These are phyloP conservation scores for Halisarca cf. caerulea DNA, from an alignment of 37 sponge, comb jelly and placozoan genomes.

Conservation along the genomic window DNA sequence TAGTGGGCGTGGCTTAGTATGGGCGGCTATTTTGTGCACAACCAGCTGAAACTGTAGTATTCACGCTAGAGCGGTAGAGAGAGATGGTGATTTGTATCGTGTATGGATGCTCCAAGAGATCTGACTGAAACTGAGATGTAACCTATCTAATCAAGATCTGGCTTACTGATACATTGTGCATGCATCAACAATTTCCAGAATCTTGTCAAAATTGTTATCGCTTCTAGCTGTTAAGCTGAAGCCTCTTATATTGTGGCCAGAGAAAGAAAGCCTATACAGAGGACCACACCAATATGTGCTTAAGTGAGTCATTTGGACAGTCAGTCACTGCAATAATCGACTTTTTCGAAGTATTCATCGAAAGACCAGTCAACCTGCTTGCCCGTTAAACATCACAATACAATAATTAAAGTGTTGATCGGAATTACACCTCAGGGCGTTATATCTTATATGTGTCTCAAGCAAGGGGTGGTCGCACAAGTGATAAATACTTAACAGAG, in stretches of 20 bases:
- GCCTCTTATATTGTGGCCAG: constrained; percentile 66
- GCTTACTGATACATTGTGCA: constrained; percentile 58
- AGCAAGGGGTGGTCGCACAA: constrained; percentile 57
- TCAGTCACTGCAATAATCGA: constrained; percentile 61
- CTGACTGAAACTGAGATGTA: constrained; percentile 46
- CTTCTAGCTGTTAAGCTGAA: constrained; percentile 24
- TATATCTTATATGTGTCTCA: constrained; percentile 57
- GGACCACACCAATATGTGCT: constrained; percentile 63
- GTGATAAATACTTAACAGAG: constrained; percentile 74
- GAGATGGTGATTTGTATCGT: background rate
- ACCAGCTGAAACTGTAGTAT: background rate
- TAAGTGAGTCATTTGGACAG: constrained; percentile 36
- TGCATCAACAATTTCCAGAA: constrained; percentile 38
- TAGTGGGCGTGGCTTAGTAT: no score
- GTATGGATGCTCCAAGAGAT: constrained; percentile 7
- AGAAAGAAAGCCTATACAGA: constrained; percentile 41
- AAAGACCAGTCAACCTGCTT: constrained; percentile 48
- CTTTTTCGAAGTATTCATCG: constrained; percentile 71
- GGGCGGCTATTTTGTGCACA: background rate
- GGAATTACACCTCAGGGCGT: constrained; percentile 70
- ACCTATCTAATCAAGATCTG: constrained; percentile 34
- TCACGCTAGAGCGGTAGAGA: background rate
- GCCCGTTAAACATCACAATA: constrained; percentile 70
- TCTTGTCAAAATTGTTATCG: constrained; percentile 25
- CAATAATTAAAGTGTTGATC: constrained; percentile 61